phyloP scores from a whole-genome alignment of 2,113 vertebrate genomes.

The Rhea pennata region DNA sequence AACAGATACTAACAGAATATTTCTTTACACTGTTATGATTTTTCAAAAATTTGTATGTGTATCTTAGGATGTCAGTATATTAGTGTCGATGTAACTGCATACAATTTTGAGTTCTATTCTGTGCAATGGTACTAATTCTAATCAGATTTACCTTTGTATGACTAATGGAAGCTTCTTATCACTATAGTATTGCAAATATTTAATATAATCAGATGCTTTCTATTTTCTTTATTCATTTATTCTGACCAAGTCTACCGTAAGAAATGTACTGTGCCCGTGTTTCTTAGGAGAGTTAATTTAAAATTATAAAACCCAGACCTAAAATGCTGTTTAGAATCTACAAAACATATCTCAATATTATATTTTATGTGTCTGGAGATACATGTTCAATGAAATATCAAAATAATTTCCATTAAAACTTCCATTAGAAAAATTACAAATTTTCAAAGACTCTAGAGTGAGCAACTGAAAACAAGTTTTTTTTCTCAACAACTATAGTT shows the following conservation, averaged over 20 bases:
- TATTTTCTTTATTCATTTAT: neutral
- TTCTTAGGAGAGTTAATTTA: neutral
- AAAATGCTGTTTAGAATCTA: neutral
- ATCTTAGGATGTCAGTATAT: neutral
- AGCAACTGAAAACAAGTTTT: neutral
- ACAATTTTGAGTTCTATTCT: neutral
- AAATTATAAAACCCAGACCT: neutral
- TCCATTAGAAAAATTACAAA: neutral
- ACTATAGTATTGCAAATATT: neutral
- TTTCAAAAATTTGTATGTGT: neutral
- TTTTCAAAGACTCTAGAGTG: neutral
- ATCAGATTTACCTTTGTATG: neutral
- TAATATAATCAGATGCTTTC: neutral
- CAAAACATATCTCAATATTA: neutral
- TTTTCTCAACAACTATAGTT: neutral
- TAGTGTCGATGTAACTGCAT: neutral
- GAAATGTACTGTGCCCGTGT: too few relatives aligned
- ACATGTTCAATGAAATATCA: neutral
- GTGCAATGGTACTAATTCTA: neutral
- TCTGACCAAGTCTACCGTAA: neutral
- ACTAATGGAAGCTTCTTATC: neutral
- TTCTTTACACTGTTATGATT: neutral
- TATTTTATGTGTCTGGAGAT: neutral
- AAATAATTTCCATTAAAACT: neutral
- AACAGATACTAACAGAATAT: neutral